phyloP scores from a whole-genome alignment of 1,140 invertebrate genomes.

The Frieseomelitta varia region DNA sequence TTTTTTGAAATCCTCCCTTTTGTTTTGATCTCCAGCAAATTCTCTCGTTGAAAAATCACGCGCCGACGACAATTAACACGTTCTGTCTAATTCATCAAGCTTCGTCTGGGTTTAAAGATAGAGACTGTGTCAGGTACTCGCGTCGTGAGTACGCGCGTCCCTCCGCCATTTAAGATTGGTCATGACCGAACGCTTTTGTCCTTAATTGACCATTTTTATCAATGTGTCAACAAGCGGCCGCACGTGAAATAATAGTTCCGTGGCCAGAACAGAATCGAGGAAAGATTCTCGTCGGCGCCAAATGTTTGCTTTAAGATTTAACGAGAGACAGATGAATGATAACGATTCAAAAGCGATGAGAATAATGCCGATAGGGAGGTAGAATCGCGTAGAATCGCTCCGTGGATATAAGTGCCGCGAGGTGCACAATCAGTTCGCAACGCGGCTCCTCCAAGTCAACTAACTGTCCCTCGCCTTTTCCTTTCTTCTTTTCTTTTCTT shows the following conservation, averaged over 20 bases:
- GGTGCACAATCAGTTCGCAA: neutral
- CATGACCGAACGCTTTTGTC: constrained; percentile 7
- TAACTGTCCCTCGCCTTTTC: neutral
- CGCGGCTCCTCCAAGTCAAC: neutral
- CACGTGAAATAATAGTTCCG: neutral
- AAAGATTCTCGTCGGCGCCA: neutral
- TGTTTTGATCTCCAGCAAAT: constrained; percentile 17
- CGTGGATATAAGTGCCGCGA: neutral
- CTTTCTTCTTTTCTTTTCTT: no score
- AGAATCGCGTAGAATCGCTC: no score
- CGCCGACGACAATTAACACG: neutral
- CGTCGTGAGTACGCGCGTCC: neutral
- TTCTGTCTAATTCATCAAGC: neutral
- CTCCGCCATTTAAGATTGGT: neutral
- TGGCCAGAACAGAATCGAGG: constrained; percentile 56
- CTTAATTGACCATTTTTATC: constrained; percentile 33
- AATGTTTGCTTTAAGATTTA: constrained; percentile 53
- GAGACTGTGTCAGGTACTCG: no score
- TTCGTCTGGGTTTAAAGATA: neutral
- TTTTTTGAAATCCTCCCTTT: neutral
- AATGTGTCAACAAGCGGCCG: neutral
- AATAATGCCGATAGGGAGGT: constrained; percentile 10
- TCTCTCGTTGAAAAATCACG: neutral
- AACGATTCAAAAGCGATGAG: constrained; percentile 28
- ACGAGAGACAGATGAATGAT: constrained; percentile 4